These are phyloP conservation scores for Calosoma granatense DNA, from an alignment of 1,140 invertebrate genomes.

Conservation along the genomic window DNA sequence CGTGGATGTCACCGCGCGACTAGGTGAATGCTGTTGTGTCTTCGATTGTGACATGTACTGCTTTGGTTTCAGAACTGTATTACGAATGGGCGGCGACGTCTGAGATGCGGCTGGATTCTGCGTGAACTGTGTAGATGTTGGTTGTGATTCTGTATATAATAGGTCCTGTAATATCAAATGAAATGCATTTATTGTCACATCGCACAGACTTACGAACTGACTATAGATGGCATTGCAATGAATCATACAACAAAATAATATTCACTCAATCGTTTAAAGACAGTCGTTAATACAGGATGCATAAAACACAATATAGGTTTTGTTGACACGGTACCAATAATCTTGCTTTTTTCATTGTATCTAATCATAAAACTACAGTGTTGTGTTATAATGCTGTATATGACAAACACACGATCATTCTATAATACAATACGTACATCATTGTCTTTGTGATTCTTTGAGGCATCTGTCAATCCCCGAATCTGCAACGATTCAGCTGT, in stretches of 20 bases:
- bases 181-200: not conserved
- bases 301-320: too few species aligned
- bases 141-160: not conserved
- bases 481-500: constrained; percentile 64
- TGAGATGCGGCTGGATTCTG: not conserved
- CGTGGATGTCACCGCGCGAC: not conserved
- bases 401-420: too few species aligned
- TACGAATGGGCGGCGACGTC: not conserved
- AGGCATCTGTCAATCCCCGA: constrained; percentile 53
- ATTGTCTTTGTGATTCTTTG: constrained; percentile 25
- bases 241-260: too few species aligned
- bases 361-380: too few species aligned
- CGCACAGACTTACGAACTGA: too few species aligned
- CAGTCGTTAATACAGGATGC: too few species aligned
- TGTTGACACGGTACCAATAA: too few species aligned
- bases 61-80: not conserved
- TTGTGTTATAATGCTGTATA: too few species aligned
- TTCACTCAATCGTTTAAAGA: too few species aligned
- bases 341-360: too few species aligned
- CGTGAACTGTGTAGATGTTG: not conserved
- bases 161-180: not conserved
- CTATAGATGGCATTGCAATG: too few species aligned
- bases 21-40: not conserved
- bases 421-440: too few species aligned
- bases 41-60: not conserved